phyloP scores from a whole-genome alignment of 92 coral and sea anemone species.

The Pocillopora grandis region DNA sequence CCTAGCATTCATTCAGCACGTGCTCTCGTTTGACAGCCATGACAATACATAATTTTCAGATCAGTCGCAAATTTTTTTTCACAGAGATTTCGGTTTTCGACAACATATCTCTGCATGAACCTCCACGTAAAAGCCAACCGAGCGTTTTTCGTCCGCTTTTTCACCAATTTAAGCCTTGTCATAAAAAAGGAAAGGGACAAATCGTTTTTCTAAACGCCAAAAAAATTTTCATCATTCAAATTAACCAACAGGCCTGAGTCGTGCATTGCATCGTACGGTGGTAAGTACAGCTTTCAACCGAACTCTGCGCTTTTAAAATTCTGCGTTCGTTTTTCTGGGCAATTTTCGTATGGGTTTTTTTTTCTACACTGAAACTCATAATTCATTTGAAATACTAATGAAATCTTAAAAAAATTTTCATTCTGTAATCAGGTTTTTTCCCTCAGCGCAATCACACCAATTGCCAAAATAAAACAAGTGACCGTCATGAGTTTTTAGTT shows the following conservation, averaged over 20 bases:
- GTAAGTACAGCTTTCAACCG: not conserved
- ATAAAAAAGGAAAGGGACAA: not conserved
- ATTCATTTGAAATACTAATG: too few relatives aligned
- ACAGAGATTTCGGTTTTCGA: too few relatives aligned
- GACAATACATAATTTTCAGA: not conserved
- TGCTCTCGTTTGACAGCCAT: not conserved
- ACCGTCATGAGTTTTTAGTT: not conserved
- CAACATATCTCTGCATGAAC: not conserved
- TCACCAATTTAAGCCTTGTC: not conserved
- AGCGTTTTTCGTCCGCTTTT: not conserved
- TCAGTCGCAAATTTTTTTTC: not conserved
- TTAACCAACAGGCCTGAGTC: not conserved
- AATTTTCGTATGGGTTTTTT: not conserved
- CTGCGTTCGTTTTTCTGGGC: not conserved
- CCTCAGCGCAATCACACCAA: too few relatives aligned
- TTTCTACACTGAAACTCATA: not conserved
- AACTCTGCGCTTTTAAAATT: not conserved
- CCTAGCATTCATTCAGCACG: slow-evolving; percentile 29
- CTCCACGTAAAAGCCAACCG: not conserved
- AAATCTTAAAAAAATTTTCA: too few relatives aligned
- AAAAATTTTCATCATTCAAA: not conserved
- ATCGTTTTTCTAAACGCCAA: not conserved
- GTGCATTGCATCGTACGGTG: not conserved
- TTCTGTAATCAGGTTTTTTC: too few relatives aligned
- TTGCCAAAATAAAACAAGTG: too few relatives aligned